Evolutionary conservation across 2,888 invertebrate genomes (phyloP).

Genomic region (Tetrapedia diversipes): DNA sequence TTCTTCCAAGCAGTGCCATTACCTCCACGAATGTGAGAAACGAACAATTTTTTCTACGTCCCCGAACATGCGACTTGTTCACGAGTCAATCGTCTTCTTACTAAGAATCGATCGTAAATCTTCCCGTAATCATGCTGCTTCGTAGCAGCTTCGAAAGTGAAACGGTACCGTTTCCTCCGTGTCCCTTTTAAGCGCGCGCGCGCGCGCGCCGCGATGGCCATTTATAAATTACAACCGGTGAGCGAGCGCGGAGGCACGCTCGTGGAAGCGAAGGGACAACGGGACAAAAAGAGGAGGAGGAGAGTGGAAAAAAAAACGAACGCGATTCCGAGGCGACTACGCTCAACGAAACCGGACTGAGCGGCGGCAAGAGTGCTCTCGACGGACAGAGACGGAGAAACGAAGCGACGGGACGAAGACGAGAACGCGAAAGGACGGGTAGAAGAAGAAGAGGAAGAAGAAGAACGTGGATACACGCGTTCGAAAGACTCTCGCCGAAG

Average conservation of each 20-base stretch:
- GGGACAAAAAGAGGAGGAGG: slow-evolving; percentile 49
- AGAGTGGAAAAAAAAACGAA: slow-evolving; percentile 27
- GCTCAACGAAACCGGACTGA: slow-evolving; percentile 68
- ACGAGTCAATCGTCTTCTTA: no score
- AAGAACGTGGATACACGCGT: neutral
- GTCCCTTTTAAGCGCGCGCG: slow-evolving; percentile 12
- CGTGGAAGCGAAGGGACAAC: slow-evolving; percentile 62
- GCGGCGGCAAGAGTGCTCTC: slow-evolving; percentile 22
- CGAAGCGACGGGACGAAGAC: slow-evolving; percentile 41
- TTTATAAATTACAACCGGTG: slow-evolving; percentile 72
- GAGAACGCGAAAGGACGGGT: slow-evolving; percentile 1
- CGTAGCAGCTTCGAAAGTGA: slow-evolving; percentile 72
- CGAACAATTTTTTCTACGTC: no score
- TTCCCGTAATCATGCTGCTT: neutral
- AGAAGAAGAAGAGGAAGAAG: no score
- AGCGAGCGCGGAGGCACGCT: slow-evolving; percentile 56
- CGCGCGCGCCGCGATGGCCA: slow-evolving; percentile 37
- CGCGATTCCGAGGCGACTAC: slow-evolving; percentile 51
- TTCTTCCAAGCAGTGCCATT: no score
- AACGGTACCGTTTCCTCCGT: slow-evolving; percentile 69
- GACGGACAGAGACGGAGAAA: slow-evolving; percentile 22
- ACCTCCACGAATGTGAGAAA: no score
- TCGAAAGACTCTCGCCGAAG: slow-evolving; percentile 57
- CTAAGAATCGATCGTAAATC: no score
- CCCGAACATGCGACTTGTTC: no score